phyloP scores from a whole-genome alignment of 2,113 vertebrate species.

The Gulo gulo region DNA sequence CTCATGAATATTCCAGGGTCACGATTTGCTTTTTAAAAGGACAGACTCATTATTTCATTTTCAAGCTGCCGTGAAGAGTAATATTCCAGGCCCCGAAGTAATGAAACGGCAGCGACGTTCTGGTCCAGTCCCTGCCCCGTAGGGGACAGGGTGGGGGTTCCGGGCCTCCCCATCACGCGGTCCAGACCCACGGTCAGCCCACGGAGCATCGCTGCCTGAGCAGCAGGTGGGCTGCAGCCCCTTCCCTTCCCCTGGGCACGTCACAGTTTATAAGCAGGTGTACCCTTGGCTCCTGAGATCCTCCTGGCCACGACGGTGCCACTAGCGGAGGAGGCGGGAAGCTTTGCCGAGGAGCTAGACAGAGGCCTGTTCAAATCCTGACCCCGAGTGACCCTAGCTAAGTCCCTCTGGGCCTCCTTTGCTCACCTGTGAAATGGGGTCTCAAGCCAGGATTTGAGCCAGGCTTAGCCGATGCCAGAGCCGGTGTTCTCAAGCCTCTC shows the following conservation, averaged over 20 bases:
- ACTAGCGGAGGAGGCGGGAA: accelerated
- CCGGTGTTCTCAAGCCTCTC: neutral
- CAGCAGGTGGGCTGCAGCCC: accelerated
- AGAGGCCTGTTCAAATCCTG: neutral
- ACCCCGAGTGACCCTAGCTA: neutral
- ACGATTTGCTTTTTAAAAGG: constrained; percentile 60
- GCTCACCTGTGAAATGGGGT: neutral
- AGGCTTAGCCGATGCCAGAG: accelerated
- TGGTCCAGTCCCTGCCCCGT: neutral
- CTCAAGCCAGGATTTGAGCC: neutral
- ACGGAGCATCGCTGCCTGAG: accelerated
- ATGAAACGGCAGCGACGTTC: neutral
- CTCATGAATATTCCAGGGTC: constrained; percentile 65
- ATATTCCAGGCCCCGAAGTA: constrained; percentile 30
- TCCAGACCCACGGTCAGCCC: neutral
- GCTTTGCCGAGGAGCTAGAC: accelerated
- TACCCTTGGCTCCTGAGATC: neutral
- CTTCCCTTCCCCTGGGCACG: accelerated
- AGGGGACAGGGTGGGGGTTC: neutral
- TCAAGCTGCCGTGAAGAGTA: constrained; percentile 58
- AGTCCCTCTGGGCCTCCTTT: neutral
- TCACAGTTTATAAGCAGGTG: neutral
- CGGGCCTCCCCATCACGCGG: neutral
- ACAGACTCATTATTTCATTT: constrained; percentile 71
- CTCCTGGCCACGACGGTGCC: accelerated